Conservation (phyloP, 2,888 invertebrate genomes). For the Troides oblongomaculatus region DNA sequence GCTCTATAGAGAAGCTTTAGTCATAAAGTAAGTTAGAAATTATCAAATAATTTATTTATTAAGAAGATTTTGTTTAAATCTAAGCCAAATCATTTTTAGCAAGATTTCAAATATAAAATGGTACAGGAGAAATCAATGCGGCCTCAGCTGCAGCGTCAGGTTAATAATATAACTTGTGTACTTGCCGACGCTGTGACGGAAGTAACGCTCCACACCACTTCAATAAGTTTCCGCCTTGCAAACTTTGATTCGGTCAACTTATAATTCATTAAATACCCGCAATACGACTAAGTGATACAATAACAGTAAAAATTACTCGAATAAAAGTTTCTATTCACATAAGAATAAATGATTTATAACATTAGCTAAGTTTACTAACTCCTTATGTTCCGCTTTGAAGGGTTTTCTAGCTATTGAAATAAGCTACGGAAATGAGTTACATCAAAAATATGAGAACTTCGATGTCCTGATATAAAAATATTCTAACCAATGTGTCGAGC, state of each 20-base stretch:
- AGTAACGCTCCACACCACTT: slow-evolving; percentile 11
- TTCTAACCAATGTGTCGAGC: too few species aligned
- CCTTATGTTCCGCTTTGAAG: too few species aligned
- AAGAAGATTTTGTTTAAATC: not conserved
- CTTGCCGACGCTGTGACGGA: slow-evolving; percentile 14
- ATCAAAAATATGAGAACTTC: too few species aligned
- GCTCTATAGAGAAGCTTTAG: too few species aligned
- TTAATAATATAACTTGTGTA: slow-evolving; percentile 13
- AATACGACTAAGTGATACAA: not conserved
- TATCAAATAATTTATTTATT: not conserved
- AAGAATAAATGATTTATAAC: too few species aligned
- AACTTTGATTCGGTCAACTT: not conserved
- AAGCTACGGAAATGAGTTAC: too few species aligned
- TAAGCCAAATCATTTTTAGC: not conserved
- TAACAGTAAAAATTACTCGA: not conserved
- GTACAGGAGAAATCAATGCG: slow-evolving; percentile 6
- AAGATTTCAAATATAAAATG: not conserved
- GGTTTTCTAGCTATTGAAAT: too few species aligned
- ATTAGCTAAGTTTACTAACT: too few species aligned
- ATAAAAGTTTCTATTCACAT: too few species aligned
- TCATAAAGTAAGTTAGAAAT: too few species aligned
- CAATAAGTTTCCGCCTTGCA: not conserved
- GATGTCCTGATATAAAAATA: too few species aligned
- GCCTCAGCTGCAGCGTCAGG: slow-evolving; percentile 1
- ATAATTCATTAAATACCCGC: slow-evolving; percentile 2